Evolutionary conservation across 1,140 invertebrate species (phyloP).

Genomic region (Nasonia giraulti): DNA sequence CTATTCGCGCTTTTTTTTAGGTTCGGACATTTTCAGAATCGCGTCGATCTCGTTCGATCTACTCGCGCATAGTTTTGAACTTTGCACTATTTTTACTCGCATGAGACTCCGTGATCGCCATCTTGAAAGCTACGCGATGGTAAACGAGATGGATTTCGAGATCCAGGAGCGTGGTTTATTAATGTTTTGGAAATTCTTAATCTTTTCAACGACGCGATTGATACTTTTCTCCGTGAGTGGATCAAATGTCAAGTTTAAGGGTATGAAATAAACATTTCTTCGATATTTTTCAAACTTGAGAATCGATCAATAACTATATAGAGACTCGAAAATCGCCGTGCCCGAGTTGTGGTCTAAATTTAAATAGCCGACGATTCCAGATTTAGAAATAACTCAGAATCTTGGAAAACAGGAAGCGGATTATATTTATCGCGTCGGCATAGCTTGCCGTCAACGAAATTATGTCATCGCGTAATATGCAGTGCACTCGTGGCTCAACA

Average conservation of each 20-base stretch:
- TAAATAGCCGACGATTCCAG: background rate
- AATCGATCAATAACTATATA: no score
- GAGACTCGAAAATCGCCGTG: no score
- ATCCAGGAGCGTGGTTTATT: no score
- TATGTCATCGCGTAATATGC: background rate
- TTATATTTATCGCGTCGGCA: background rate
- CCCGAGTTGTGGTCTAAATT: background rate
- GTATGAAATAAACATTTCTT: no score
- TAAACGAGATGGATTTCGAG: no score
- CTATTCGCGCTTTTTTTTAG: background rate
- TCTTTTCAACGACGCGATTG: no score
- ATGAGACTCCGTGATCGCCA: background rate
- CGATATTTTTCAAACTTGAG: no score
- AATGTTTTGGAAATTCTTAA: no score
- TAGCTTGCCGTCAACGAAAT: background rate
- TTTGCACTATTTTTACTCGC: background rate
- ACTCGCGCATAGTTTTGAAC: background rate
- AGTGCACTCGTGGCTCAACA: background rate
- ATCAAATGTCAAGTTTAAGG: no score
- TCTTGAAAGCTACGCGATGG: background rate
- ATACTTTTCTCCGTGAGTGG: no score
- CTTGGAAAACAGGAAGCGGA: constrained; percentile 30
- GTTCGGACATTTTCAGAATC: no score
- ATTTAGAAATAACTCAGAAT: constrained; percentile 13
- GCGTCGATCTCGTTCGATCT: no score